Conservation (phyloP, 2,797 vertebrate species). For the Sciurus vulgaris region DNA sequence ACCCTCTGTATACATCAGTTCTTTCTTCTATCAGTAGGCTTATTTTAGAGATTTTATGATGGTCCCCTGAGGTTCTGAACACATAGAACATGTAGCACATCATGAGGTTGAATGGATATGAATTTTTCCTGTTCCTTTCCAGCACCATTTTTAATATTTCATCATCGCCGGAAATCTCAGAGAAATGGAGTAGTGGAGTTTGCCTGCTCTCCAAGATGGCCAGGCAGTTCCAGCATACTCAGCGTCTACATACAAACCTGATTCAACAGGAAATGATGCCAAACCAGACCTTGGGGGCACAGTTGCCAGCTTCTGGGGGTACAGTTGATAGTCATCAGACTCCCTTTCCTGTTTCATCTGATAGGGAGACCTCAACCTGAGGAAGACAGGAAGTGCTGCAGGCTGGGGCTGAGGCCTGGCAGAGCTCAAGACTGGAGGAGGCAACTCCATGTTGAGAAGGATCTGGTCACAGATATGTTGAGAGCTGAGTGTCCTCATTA, state of each 20-base stretch:
- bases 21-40: background rate
- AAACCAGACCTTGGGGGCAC: background rate
- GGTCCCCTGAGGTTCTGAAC: background rate
- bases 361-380: background rate
- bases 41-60: background rate
- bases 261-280: conserved; percentile 7
- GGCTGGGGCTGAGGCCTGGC: background rate
- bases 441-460: background rate
- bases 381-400: conserved; percentile 49
- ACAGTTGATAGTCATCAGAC: background rate
- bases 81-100: background rate
- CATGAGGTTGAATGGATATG: background rate
- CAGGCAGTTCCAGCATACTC: background rate
- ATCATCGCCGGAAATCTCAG: background rate
- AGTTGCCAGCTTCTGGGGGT: background rate
- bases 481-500: background rate
- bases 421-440: background rate
- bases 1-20: background rate
- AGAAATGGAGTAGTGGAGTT: background rate
- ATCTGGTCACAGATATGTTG: background rate
- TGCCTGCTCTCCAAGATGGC: background rate
- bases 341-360: conserved; percentile 2
- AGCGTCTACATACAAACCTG: background rate
- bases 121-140: background rate
- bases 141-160: background rate